A percentile compares a stretch with the other conserved stretches of the same genome.
Evolutionary conservation across 2,888 invertebrate genomes (phyloP).

Genomic region (Sympetrum striolatum): DNA sequence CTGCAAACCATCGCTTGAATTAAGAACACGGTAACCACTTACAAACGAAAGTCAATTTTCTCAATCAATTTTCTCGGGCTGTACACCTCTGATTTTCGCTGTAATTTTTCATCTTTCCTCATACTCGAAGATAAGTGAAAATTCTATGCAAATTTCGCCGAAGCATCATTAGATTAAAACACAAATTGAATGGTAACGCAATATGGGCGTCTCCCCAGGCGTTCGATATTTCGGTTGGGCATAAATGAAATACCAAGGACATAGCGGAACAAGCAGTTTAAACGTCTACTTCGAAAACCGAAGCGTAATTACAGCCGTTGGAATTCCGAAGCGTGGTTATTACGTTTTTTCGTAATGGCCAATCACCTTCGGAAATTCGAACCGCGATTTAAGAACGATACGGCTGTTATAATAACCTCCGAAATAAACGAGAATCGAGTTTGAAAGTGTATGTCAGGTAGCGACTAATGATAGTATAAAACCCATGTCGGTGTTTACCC

Average conservation of each 20-base stretch:
- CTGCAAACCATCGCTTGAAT: too few species aligned
- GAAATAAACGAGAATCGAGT: slow-evolving; percentile 16
- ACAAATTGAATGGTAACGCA: not conserved
- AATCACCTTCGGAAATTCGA: slow-evolving; percentile 7
- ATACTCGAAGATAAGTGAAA: not conserved
- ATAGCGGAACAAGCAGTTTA: not conserved
- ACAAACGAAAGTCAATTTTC: too few species aligned
- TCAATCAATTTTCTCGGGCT: too few species aligned
- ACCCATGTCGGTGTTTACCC: slow-evolving; percentile 17
- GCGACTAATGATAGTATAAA: slow-evolving; percentile 41
- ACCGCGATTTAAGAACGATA: not conserved
- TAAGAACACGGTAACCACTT: too few species aligned
- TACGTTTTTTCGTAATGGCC: slow-evolving; percentile 12
- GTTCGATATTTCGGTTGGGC: not conserved
- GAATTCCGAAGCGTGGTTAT: not conserved
- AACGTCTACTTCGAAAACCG: not conserved
- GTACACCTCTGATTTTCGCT: too few species aligned
- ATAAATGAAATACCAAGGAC: not conserved
- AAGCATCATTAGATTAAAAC: not conserved
- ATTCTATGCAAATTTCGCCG: not conserved
- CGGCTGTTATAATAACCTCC: not conserved
- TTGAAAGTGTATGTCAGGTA: slow-evolving; percentile 35
- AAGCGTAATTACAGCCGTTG: not conserved
- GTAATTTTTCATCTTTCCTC: not conserved
- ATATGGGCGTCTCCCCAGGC: not conserved